phyloP scores from a whole-genome alignment of 35 echinoderm and acorn worm species.

The Holothuria glaberrima region DNA sequence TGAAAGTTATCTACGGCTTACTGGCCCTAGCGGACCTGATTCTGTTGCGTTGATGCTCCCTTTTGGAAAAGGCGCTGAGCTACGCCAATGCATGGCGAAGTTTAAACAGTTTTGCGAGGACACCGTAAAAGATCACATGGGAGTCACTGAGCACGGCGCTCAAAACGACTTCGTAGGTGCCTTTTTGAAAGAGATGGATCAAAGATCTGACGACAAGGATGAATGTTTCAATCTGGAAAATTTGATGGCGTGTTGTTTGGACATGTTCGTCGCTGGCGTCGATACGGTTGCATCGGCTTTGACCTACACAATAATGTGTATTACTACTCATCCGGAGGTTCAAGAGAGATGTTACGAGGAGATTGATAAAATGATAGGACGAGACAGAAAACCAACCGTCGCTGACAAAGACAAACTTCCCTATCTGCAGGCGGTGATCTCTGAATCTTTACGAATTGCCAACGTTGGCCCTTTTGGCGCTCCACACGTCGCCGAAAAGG shows the following conservation, averaged over 20 bases:
- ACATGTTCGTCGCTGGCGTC: conserved; percentile 50
- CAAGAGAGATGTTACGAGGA: conserved; percentile 30
- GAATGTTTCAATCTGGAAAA: conserved; percentile 21
- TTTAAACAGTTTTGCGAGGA: conserved; percentile 13
- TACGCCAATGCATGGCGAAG: conserved; percentile 39
- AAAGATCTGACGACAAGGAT: background rate
- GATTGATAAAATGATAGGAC: conserved; percentile 27
- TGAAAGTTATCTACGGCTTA: conserved; percentile 26
- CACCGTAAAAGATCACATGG: background rate
- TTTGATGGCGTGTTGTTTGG: conserved; percentile 36
- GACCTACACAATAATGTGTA: background rate
- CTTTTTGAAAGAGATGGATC: conserved; percentile 19
- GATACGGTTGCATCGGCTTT: conserved; percentile 25
- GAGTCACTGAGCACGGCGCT: background rate
- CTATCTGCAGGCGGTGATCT: conserved; percentile 17
- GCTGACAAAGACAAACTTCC: conserved; percentile 10
- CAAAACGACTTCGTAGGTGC: conserved; percentile 46
- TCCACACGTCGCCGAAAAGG: conserved; percentile 3
- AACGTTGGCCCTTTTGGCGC: background rate
- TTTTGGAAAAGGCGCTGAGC: conserved; percentile 38
- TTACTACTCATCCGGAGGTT: conserved; percentile 36
- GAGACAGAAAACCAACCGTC: background rate
- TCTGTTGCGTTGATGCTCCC: background rate
- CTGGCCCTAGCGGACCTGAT: conserved; percentile 14
- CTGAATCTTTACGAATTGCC: conserved; percentile 4